Evolutionary conservation across 2,888 invertebrate genomes (phyloP).

Genomic region (Sarcophaga variegata): DNA sequence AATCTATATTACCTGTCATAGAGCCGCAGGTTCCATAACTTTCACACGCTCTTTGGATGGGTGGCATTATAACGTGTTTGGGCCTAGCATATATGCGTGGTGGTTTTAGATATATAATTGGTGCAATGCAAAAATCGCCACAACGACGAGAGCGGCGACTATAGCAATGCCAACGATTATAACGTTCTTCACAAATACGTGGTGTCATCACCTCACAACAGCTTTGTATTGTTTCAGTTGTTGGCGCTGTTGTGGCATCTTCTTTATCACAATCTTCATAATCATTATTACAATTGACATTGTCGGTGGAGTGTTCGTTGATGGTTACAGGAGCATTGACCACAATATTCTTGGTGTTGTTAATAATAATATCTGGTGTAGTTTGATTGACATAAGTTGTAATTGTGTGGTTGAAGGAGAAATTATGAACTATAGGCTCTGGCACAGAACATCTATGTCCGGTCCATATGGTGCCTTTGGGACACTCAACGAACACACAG

Average conservation of each 20-base stretch:
- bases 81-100: constrained; percentile 36
- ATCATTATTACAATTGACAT: constrained; percentile 36
- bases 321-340: constrained; percentile 71
- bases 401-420: constrained; percentile 64
- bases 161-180: constrained; percentile 74
- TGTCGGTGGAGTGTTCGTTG: background rate
- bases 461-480: constrained; percentile 74
- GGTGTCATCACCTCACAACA: constrained; percentile 77
- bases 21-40: constrained; percentile 65
- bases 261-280: constrained; percentile 38
- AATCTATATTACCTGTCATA: constrained; percentile 63
- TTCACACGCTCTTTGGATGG: constrained; percentile 70
- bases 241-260: background rate
- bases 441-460: constrained; percentile 72
- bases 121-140: constrained; percentile 74
- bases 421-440: constrained; percentile 65
- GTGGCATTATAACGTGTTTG: constrained; percentile 71
- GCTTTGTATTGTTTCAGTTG: background rate
- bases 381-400: constrained; percentile 64
- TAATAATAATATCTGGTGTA: constrained; percentile 67
- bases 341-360: constrained; percentile 72
- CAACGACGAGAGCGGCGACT: constrained; percentile 74
- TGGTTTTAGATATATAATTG: constrained; percentile 74
- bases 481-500: constrained; percentile 73
- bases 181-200: constrained; percentile 71